These are phyloP conservation scores for Leptoteleia sp. DNA, from an alignment of 1,140 invertebrate species.

Conservation along the genomic window DNA sequence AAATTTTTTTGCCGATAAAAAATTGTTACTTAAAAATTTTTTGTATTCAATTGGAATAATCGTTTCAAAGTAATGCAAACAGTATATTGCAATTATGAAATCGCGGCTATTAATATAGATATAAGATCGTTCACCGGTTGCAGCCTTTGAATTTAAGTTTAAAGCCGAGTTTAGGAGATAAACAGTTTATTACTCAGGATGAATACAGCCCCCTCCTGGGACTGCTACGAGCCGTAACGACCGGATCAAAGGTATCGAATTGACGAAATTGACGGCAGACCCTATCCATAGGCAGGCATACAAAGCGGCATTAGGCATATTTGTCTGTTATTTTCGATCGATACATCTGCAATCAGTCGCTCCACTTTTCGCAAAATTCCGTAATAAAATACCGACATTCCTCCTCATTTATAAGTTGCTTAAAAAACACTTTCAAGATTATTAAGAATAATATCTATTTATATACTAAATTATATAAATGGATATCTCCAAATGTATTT, in stretches of 20 bases:
- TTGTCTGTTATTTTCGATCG: conserved; percentile 45
- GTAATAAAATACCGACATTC: neutral
- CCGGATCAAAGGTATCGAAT: conserved; percentile 76
- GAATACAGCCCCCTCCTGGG: conserved; percentile 39
- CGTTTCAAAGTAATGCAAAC: too few relatives aligned
- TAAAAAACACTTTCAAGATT: too few relatives aligned
- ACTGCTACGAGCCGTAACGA: conserved; percentile 66
- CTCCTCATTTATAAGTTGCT: too few relatives aligned
- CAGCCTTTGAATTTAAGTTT: conserved; percentile 67
- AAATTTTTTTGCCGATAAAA: too few relatives aligned
- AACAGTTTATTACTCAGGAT: conserved; percentile 77
- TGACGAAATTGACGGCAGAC: conserved; percentile 69
- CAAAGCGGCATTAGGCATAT: conserved; percentile 66
- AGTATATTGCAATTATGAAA: too few relatives aligned
- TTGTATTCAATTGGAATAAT: too few relatives aligned
- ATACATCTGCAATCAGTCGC: conserved; percentile 16
- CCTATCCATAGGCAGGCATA: conserved; percentile 64
- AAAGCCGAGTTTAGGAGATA: conserved; percentile 76
- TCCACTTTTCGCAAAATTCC: neutral
- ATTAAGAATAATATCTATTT: too few relatives aligned
- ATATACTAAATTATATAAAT: too few relatives aligned
- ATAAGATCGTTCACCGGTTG: conserved; percentile 7
- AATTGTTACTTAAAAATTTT: too few relatives aligned
- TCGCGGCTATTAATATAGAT: neutral
- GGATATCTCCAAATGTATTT: too few relatives aligned